phyloP scores from a whole-genome alignment of 2,797 vertebrate genomes.

The Loris lydekkerianus region DNA sequence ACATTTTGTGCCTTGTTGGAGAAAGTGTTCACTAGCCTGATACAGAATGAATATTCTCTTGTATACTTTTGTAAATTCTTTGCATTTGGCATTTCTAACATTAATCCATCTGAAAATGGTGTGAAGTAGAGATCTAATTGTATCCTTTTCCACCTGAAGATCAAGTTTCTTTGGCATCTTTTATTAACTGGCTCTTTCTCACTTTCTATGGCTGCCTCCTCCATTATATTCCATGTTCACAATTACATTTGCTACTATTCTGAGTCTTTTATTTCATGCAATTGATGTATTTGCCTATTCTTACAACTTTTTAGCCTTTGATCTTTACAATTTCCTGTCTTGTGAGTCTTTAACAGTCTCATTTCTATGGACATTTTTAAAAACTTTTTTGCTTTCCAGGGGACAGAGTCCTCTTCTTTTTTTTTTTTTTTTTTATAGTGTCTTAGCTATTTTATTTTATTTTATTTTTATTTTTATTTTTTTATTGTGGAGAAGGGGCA shows the following conservation, averaged over 20 bases:
- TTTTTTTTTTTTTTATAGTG: too few relatives aligned
- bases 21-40: not conserved
- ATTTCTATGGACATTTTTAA: not conserved
- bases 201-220: accelerated
- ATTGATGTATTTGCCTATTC: not conserved
- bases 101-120: not conserved
- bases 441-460: too few relatives aligned
- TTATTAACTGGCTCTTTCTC: not conserved
- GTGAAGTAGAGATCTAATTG: not conserved
- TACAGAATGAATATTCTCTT: not conserved
- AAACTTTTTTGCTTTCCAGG: not conserved
- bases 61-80: not conserved
- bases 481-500: too few relatives aligned
- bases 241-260: not conserved
- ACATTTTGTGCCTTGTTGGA: not conserved
- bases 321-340: not conserved
- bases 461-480: too few relatives aligned
- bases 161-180: too few relatives aligned
- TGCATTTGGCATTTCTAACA: not conserved
- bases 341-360: not conserved
- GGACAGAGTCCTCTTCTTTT: not conserved
- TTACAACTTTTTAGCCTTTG: not conserved
- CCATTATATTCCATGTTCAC: not conserved
- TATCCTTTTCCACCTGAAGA: not conserved
- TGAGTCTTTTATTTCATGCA: not conserved